These are phyloP conservation scores for rat (Rattus norvegicus) DNA, from an alignment of 2,113 vertebrate genomes.

Conservation along the genomic window DNA sequence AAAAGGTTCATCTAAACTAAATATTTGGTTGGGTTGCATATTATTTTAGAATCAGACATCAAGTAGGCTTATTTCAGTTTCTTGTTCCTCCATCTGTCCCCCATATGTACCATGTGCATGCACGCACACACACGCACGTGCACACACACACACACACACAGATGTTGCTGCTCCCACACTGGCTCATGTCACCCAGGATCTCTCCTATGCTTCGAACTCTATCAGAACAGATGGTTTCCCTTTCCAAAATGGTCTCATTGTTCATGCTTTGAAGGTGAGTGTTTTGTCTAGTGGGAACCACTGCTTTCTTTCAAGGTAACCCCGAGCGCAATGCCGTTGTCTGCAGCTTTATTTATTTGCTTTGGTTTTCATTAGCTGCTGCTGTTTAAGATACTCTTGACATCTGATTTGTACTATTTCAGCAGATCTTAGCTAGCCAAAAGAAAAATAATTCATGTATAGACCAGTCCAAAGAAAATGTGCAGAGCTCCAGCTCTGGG, in stretches of 20 bases:
- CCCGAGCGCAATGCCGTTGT: not conserved
- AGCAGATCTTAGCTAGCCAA: conserved; percentile 25
- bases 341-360: conserved; percentile 36
- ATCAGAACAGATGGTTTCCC: not conserved
- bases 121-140: too few species aligned
- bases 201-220: not conserved
- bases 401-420: conserved; percentile 24
- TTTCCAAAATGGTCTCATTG: not conserved
- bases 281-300: not conserved
- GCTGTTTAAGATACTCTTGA: not conserved
- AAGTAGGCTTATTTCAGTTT: not conserved
- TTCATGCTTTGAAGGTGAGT: not conserved
- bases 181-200: not conserved
- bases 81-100: not conserved
- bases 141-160: too few species aligned
- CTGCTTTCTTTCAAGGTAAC: not conserved
- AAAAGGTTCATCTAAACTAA: not conserved
- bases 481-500: not conserved
- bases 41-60: not conserved
- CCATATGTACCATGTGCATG: not conserved
- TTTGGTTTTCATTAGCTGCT: conserved; percentile 4
- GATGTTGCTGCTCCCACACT: accelerated
- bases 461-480: not conserved
- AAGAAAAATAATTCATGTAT: not conserved
- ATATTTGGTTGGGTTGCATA: not conserved